Evolutionary conservation across 2,113 vertebrate genomes (phyloP).

Genomic region (Brienomyrus longianalis): DNA sequence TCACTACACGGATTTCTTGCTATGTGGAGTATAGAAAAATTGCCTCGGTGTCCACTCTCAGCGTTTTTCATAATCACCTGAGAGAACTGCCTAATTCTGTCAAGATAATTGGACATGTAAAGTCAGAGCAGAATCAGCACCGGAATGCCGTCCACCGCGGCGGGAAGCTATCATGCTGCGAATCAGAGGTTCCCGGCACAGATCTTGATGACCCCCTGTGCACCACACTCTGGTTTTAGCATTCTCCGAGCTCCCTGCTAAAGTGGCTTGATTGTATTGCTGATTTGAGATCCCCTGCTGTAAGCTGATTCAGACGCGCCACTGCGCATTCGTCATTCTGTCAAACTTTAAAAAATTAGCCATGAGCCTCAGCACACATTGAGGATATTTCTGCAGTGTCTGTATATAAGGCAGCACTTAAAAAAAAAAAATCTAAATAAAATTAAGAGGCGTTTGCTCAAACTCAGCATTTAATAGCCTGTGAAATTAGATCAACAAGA

Average conservation of each 20-base stretch:
- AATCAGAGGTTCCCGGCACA: neutral
- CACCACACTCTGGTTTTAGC: neutral
- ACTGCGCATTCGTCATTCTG: neutral
- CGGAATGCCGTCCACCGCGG: neutral
- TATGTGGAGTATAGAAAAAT: neutral
- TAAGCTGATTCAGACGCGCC: neutral
- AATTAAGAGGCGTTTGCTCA: neutral
- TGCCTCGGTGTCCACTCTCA: neutral
- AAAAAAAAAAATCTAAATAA: neutral
- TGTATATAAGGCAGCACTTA: neutral
- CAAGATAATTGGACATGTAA: neutral
- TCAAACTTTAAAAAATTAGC: neutral
- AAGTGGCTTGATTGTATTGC: neutral
- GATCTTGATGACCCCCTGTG: neutral
- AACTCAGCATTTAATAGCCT: neutral
- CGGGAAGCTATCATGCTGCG: neutral
- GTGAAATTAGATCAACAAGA: neutral
- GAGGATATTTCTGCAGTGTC: neutral
- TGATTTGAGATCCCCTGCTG: conserved; percentile 4
- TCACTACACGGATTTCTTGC: neutral
- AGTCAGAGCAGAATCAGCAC: neutral
- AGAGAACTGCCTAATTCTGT: neutral
- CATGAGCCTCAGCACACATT: neutral
- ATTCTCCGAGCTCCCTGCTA: neutral
- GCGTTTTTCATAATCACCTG: neutral